Evolutionary conservation across 2,888 invertebrate genomes (phyloP), one percentile per base, ranked within the genome.

Genomic region (Polyommatus iphigenia): DNA sequence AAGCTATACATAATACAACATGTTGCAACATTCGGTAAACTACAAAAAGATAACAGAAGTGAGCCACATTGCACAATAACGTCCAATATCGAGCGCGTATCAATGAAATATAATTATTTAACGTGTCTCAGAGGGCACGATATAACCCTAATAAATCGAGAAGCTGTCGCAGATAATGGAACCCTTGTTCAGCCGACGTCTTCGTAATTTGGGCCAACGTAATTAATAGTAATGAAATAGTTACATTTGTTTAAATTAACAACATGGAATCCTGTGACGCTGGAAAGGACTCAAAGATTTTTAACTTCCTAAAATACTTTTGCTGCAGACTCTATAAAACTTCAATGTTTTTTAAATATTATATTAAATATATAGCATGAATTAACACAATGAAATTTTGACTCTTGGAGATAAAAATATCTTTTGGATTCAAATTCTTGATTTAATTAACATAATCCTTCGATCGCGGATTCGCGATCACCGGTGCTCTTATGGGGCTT

Each of bases 71-170:
- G 67, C 67, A 15, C 29, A 67, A 67, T 67, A 29, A 67, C 15
- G 67, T 29, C 29, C 67, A 67, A 67, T 67, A 67, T 32, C 15
- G 29, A 62, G 62, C 15, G 15, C 29, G 29, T 81, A 82, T 80
- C 80, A 79, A 80, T 81, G 79, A 80, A 67, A 82, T 79, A 82
- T 84, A 85, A 85, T 85, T 84, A 85, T 85, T 85, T 83, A 81
- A 82, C 81, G 82, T 82, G 82, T 82, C 82, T 82, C 83, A 80
- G 83, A 83, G 83, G 83, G 83, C 83, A 81, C 78, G 84, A 84
- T 83, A 83, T 82, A 82, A 81, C 81, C 78, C 79, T 80, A 81
- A 85, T 85, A 85, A 86, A 84, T 85, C 85, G 82, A 82, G 82
- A 80, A 80, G 81, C 62, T 82, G 82, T 79, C 82, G 79, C 76